Evolutionary conservation across 1,140 invertebrate genomes (phyloP).

Genomic region (Stegodyphus mimosarum): DNA sequence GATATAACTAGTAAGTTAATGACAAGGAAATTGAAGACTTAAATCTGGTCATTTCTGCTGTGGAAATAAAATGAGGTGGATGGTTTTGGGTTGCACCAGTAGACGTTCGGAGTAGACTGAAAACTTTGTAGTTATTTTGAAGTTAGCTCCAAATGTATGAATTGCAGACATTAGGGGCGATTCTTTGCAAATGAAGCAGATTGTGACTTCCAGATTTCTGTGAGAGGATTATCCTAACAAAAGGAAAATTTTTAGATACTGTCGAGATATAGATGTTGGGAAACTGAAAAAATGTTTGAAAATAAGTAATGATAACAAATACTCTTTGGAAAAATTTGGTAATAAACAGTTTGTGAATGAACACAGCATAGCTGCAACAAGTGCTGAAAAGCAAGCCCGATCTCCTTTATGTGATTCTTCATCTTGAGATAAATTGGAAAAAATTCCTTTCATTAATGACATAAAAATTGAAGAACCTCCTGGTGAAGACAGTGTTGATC

Average conservation of each 20-base stretch:
- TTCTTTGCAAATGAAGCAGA: neutral
- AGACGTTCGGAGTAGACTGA: neutral
- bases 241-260: neutral
- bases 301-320: slow-evolving; percentile 6
- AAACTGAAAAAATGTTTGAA: neutral
- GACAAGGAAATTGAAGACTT: neutral
- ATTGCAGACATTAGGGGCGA: too few species aligned
- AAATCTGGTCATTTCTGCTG: neutral
- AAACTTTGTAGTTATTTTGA: neutral
- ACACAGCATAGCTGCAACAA: neutral
- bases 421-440: neutral
- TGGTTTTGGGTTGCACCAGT: neutral
- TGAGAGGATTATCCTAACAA: neutral
- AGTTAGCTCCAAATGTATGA: neutral
- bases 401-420: neutral
- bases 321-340: slow-evolving; percentile 34
- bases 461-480: slow-evolving; percentile 11
- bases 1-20: neutral
- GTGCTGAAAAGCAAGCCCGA: neutral
- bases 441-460: neutral
- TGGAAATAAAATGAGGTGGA: neutral
- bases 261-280: neutral
- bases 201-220: neutral
- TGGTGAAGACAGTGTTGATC: neutral
- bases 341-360: slow-evolving; percentile 11